Evolutionary conservation across 2,888 invertebrate genomes (phyloP), one percentile per base, ranked within the genome.

Genomic region (Drosophila mimica): DNA sequence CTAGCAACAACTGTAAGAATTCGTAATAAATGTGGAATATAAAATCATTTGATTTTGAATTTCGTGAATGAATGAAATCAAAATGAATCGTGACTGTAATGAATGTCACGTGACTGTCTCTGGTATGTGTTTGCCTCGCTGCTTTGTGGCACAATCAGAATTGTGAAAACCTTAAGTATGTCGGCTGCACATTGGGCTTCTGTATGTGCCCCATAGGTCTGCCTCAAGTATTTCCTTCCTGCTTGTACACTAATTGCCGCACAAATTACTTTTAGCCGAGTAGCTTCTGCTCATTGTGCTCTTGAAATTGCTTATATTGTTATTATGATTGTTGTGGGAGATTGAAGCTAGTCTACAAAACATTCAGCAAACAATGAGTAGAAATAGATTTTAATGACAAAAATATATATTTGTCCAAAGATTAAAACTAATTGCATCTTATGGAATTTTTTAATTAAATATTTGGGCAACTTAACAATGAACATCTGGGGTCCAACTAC

Each of bases 261-360:
- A 88, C 83, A 88, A 88, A 84, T 88, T 86, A 83, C 86, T 76
- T 76, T 70, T 67, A 75, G 72, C 60, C 75, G 78, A 86, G 83
- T 72, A 72, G 81, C 65, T 70, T 46, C 53, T 40, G 63, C 63
- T 67, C 66, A 70, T 79, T 80, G 76, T 66, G 70, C 20, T 68
- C 52, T 58, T 69, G 46, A 77, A 83, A 86, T 88, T 83, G 70
- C 81, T 71, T 70, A 53, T 63, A 75, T 80, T 72, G 60, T 74
- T 56, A 52, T 57, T 51, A 43, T 15, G 33, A 38, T 57, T 38
- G 43, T 46, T 67, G 38, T 43, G 38, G 53, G 33, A 33, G 49
- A 25, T 57, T 62, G 31, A 49, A 15, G 59, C 31, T 13, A 30
- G 36, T 20, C 52, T 28, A 46, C 31, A 66, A 40, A 38, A 31